Percentiles rank a stretch among this genome's conserved stretches.
These are phyloP conservation scores for Tonatia bakeri DNA, from an alignment of 2,113 vertebrate species.

Conservation along the genomic window DNA sequence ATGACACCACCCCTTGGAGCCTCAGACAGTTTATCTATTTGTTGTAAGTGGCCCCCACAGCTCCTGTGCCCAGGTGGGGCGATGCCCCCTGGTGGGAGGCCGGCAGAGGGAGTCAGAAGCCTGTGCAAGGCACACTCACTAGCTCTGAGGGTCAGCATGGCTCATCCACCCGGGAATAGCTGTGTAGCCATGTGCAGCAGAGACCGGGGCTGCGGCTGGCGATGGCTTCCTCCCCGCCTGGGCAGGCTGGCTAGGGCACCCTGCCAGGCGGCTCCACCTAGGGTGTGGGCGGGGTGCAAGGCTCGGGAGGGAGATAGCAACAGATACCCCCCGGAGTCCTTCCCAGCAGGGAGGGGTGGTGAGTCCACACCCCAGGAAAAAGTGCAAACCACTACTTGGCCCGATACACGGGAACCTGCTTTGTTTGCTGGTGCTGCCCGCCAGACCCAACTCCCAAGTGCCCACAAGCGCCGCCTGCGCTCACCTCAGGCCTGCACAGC, in stretches of 20 bases:
- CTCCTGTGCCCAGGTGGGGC: neutral
- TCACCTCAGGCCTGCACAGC: neutral
- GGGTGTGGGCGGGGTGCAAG: neutral
- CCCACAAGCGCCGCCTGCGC: rapidly evolving
- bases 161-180: rapidly evolving
- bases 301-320: neutral
- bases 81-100: neutral
- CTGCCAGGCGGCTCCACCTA: neutral
- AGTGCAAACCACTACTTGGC: neutral
- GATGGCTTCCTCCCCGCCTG: neutral
- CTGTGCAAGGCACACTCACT: neutral
- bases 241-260: neutral
- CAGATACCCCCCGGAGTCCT: neutral
- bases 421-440: neutral
- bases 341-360: neutral
- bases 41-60: neutral
- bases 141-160: rapidly evolving
- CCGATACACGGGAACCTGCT: neutral
- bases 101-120: neutral
- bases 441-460: neutral
- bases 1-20: neutral
- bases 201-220: neutral
- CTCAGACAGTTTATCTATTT: neutral
- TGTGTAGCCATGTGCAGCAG: rapidly evolving
- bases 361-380: neutral